These are phyloP conservation scores for Andrena hattorfiana DNA, from an alignment of 2,888 invertebrate genomes.

Conservation along the genomic window DNA sequence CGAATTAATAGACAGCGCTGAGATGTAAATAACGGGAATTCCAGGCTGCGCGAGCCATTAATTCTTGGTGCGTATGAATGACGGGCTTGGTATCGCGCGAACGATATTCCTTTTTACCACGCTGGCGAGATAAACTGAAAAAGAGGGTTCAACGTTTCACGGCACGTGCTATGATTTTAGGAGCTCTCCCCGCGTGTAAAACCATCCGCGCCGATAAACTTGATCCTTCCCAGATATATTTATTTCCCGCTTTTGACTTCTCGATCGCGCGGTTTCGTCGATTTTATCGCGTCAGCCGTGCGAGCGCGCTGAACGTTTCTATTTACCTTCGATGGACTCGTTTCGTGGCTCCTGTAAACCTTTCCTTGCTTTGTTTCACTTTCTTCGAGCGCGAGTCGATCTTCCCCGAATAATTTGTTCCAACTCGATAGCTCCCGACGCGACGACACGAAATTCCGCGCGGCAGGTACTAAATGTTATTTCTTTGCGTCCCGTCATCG, in stretches of 20 bases:
- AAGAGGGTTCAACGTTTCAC: conserved; percentile 71
- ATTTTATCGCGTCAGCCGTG: conserved; percentile 20
- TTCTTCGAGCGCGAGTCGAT: neutral
- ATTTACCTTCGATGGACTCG: too few relatives aligned
- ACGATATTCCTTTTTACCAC: conserved; percentile 59
- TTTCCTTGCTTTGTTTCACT: neutral
- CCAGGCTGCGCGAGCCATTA: conserved; percentile 59
- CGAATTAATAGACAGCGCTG: conserved; percentile 35
- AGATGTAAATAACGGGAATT: conserved; percentile 54
- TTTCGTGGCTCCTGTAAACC: neutral
- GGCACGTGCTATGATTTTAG: conserved; percentile 60
- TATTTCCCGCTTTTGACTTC: conserved; percentile 14
- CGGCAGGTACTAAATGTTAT: conserved; percentile 67
- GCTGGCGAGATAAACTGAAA: conserved; percentile 67
- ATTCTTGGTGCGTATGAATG: conserved; percentile 73
- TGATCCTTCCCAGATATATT: conserved; percentile 60
- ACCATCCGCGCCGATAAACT: conserved; percentile 62
- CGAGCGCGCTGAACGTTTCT: neutral
- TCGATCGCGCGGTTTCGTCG: conserved; percentile 24
- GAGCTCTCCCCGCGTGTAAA: conserved; percentile 7
- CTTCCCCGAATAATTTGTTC: neutral
- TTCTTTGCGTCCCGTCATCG: conserved; percentile 71
- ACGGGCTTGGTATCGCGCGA: conserved; percentile 70
- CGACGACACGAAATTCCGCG: conserved; percentile 40
- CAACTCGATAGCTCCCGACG: neutral